Percentiles rank a stretch among this genome's conserved stretches.
phyloP scores from a whole-genome alignment of 2,888 invertebrate species.

The Coleophora deauratella region DNA sequence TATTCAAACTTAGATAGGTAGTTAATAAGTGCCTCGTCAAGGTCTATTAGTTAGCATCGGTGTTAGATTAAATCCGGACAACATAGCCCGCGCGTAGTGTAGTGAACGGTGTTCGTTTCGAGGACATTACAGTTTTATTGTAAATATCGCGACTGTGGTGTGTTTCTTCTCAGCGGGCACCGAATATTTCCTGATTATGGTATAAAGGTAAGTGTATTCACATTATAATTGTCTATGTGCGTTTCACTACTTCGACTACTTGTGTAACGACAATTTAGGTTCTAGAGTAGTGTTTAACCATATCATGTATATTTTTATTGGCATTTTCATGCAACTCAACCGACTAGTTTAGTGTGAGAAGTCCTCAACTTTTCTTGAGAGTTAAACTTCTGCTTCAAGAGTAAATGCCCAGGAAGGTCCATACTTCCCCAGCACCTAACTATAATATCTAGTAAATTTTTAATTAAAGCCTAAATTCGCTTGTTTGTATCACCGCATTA shows the following conservation, averaged over 20 bases:
- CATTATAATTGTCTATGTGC: not conserved
- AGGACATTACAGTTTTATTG: conserved; percentile 16
- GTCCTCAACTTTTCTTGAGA: too few relatives aligned
- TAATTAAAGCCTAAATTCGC: too few relatives aligned
- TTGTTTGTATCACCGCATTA: too few relatives aligned
- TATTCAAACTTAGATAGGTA: conserved; percentile 16
- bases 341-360: too few relatives aligned
- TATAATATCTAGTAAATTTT: too few relatives aligned
- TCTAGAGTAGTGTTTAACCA: too few relatives aligned
- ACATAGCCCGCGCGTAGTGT: conserved; percentile 7
- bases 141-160: conserved; percentile 26
- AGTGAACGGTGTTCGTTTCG: conserved; percentile 26
- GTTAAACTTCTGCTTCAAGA: too few relatives aligned
- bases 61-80: conserved; percentile 9
- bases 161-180: conserved; percentile 26
- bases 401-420: too few relatives aligned
- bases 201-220: conserved; percentile 59
- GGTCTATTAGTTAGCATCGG: conserved; percentile 16
- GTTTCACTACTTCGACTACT: not conserved
- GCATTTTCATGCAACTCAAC: too few relatives aligned
- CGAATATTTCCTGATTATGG: conserved; percentile 37
- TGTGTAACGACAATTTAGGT: too few relatives aligned
- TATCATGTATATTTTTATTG: too few relatives aligned
- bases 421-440: too few relatives aligned
- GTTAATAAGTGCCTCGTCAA: conserved; percentile 34